Percentiles rank a stretch among this genome's conserved stretches.
Conservation (phyloP, 2,113 vertebrate genomes). For the Suricata suricatta region DNA sequence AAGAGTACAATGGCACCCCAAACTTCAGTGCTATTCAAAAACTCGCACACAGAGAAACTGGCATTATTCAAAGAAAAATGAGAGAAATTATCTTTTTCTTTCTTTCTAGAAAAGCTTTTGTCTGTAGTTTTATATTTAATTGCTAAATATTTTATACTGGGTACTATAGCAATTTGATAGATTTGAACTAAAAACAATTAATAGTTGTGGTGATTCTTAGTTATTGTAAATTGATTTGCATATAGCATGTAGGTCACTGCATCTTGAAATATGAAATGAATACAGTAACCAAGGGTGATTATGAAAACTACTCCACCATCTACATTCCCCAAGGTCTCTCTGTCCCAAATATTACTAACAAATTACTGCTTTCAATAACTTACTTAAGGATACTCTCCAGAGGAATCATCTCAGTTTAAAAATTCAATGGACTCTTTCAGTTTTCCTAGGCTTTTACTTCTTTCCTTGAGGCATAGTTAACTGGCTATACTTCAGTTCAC, state of each 20-base stretch:
- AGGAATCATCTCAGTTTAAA: constrained; percentile 11
- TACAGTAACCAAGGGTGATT: constrained; percentile 29
- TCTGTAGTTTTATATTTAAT: constrained; percentile 1
- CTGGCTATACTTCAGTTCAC: neutral
- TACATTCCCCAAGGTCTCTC: constrained; percentile 32
- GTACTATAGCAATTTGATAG: neutral
- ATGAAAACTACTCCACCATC: neutral
- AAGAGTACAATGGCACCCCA: neutral
- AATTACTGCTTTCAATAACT: constrained; percentile 44
- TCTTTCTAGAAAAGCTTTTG: neutral
- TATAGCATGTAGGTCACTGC: neutral
- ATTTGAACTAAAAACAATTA: constrained; percentile 56
- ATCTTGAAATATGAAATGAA: constrained; percentile 20
- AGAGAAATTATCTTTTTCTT: neutral
- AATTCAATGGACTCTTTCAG: constrained; percentile 8
- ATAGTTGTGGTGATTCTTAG: neutral
- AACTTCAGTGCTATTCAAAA: constrained; percentile 32
- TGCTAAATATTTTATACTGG: neutral
- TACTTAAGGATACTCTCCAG: neutral
- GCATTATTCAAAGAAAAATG: constrained; percentile 18
- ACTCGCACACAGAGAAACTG: neutral
- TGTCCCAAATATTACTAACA: constrained; percentile 40
- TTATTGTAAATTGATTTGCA: constrained; percentile 31
- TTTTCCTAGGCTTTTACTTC: neutral
- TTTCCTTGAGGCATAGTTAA: neutral